Evolutionary conservation across 2,797 vertebrate genomes (phyloP).

Genomic region (Chiloscyllium punctatum): DNA sequence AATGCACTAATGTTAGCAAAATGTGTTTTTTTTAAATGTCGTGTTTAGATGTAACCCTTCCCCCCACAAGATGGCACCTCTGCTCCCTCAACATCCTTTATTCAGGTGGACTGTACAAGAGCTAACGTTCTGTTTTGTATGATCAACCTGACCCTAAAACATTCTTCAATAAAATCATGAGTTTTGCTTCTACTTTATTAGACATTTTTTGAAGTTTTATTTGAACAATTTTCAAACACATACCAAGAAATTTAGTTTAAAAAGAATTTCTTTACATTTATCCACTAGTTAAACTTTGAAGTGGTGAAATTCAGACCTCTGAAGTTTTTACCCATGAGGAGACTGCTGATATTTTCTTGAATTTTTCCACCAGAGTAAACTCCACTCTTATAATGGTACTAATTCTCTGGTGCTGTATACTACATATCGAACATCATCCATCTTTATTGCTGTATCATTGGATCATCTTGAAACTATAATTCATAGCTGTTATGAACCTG

Average conservation of each 20-base stretch:
- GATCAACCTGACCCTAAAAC: constrained; percentile 1
- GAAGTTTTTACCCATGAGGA: not conserved
- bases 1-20: constrained; percentile 26
- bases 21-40: not conserved
- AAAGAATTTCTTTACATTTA: not conserved
- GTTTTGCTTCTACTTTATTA: constrained; percentile 7
- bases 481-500: not conserved
- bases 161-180: constrained; percentile 36
- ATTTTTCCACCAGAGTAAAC: not conserved
- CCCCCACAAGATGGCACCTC: constrained; percentile 6
- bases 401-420: not conserved
- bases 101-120: not conserved
- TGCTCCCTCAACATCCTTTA: constrained; percentile 23
- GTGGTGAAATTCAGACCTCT: not conserved
- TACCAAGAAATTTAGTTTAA: not conserved
- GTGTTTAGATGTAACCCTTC: not conserved
- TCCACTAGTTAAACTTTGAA: not conserved
- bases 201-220: not conserved
- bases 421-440: not conserved
- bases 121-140: constrained; percentile 1
- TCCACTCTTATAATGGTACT: not conserved
- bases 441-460: not conserved
- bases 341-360: not conserved
- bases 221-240: not conserved
- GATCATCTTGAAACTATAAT: not conserved